Evolutionary conservation across 1,140 invertebrate genomes (phyloP).

Genomic region (Zelostemma sp.): DNA sequence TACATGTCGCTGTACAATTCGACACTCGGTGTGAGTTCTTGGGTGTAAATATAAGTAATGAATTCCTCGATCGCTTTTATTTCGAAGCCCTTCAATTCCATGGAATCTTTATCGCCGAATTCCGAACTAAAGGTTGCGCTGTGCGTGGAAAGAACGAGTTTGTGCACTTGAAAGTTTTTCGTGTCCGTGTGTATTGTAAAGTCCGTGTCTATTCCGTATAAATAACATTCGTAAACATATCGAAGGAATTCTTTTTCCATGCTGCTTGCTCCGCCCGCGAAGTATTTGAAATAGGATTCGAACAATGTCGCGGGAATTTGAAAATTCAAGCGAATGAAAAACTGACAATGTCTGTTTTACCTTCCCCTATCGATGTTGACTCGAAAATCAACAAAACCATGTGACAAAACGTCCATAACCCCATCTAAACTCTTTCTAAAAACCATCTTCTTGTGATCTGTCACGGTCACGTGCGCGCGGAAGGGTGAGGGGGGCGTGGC

Average conservation of each 20-base stretch:
- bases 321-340: too few species aligned
- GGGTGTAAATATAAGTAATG: not conserved
- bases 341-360: too few species aligned
- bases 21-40: not conserved
- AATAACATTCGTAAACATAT: not conserved
- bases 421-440: too few species aligned
- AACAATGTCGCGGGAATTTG: too few species aligned
- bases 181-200: not conserved
- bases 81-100: not conserved
- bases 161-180: not conserved
- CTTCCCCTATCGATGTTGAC: too few species aligned
- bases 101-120: not conserved
- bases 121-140: not conserved
- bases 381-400: too few species aligned
- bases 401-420: too few species aligned
- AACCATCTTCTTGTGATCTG: too few species aligned
- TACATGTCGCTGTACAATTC: not conserved
- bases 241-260: not conserved
- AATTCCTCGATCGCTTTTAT: not conserved
- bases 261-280: too few species aligned
- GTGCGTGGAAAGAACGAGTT: not conserved
- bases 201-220: not conserved
- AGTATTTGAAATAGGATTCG: too few species aligned
- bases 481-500: too few species aligned
- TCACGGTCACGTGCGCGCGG: too few species aligned